Evolutionary conservation across 2,888 invertebrate species (phyloP), one percentile per base, ranked within the genome.

Genomic region (Tiliacea citrago): DNA sequence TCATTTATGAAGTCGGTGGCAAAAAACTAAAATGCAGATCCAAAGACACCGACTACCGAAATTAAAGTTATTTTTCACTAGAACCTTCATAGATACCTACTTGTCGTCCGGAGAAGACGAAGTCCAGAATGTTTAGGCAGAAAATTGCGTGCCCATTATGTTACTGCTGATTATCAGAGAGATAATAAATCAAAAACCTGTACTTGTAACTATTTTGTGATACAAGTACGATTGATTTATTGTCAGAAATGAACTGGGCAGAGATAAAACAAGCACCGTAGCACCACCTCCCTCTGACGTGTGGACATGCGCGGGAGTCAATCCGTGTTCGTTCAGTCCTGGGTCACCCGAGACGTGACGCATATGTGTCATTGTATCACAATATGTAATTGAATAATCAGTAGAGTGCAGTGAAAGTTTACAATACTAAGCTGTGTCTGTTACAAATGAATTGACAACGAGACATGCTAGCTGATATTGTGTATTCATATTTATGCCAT

Each of bases 261-360:
- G 39, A 39, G 12, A 57, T 18, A 42, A 29, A 45, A 39, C 21
- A 68, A 79, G 74, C 65, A 55, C 18, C 39, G 60, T n/a, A 67
- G 47, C 47, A 29, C 57, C 53, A 72, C 51, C 69, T 42, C 60
- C 21, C 35, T 29, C n/a, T 83, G 76, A 76, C 72, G 85, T 61
- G n/a, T 35, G 21, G 21, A 86, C 81, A 86, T 73, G 82, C 82
- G 75, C 75, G 21, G 69, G 69, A 62, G 24, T 74, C 66, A 57
- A 69, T 55, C 63, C 39, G 29, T 81, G 75, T 65, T 76, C 67
- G 53, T 76, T 57, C 62, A 16, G 47, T 72, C 42, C 35, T 65
- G 68, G 71, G 60, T 80, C 75, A 84, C 39, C 75, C 78, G 72
- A 77, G 51, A 70, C 60, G 57, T 76, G 62, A 78, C 78, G 63